phyloP scores from a whole-genome alignment of 2,888 invertebrate species.

The Philopedon plagiatum region DNA sequence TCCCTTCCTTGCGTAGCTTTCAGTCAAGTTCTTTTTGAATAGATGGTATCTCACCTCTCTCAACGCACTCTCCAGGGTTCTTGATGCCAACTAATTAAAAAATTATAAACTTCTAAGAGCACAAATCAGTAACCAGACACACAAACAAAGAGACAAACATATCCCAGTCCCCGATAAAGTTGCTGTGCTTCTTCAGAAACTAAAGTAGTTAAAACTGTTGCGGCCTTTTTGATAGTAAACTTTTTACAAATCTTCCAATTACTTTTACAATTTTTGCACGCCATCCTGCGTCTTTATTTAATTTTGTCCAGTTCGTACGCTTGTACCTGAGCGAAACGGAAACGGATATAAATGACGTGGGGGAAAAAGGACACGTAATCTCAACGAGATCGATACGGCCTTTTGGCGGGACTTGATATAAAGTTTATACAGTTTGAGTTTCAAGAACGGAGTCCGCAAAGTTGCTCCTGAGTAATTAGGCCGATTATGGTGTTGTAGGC shows the following conservation, averaged over 20 bases:
- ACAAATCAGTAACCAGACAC: too few species aligned
- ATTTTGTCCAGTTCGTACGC: constrained; percentile 12
- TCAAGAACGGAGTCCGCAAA: constrained; percentile 47
- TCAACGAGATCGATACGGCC: constrained; percentile 68
- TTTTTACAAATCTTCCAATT: constrained; percentile 7
- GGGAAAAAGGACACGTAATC: constrained; percentile 66
- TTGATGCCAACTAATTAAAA: too few species aligned
- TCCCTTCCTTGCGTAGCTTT: too few species aligned
- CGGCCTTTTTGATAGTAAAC: not conserved
- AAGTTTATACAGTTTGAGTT: constrained; percentile 51
- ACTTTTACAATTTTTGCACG: not conserved
- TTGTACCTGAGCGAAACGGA: constrained; percentile 54
- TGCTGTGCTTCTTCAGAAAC: not conserved
- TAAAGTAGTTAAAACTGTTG: not conserved
- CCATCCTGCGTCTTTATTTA: constrained; percentile 15
- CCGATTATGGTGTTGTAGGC: constrained; percentile 34
- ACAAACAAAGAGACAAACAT: too few species aligned
- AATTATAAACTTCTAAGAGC: too few species aligned
- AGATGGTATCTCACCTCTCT: too few species aligned
- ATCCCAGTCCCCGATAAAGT: too few species aligned
- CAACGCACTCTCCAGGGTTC: too few species aligned
- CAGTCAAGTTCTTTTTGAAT: too few species aligned
- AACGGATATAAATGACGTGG: constrained; percentile 62
- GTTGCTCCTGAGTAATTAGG: constrained; percentile 46
- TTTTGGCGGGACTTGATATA: constrained; percentile 54